Evolutionary conservation across 2,797 vertebrate species (phyloP).

Genomic region (Sebastes oblongus): DNA sequence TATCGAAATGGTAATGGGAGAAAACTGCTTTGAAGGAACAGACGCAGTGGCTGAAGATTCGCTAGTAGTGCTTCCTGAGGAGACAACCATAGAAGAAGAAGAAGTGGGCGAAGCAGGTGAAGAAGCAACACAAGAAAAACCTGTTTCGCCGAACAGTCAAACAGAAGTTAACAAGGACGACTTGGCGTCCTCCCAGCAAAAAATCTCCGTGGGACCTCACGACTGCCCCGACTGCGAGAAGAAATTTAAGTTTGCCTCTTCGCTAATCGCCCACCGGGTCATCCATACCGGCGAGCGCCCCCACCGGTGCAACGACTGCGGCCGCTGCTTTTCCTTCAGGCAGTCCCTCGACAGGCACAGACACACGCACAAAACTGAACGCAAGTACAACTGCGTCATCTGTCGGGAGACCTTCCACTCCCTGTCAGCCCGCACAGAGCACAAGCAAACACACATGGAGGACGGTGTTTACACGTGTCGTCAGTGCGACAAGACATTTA

Average conservation of each 20-base stretch:
- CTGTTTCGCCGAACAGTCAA: not conserved
- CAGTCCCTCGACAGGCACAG: slow-evolving; percentile 82
- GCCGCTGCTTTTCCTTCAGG: slow-evolving; percentile 81
- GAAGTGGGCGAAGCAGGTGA: not conserved
- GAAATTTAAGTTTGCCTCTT: slow-evolving; percentile 80
- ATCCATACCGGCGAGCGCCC: slow-evolving; percentile 82
- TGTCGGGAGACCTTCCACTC: slow-evolving; percentile 75
- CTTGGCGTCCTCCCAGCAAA: slow-evolving; percentile 22
- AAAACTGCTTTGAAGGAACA: slow-evolving; percentile 19
- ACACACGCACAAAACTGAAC: slow-evolving; percentile 69
- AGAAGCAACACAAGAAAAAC: not conserved
- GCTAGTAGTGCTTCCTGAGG: not conserved
- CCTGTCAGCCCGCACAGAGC: slow-evolving; percentile 34
- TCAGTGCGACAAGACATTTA: slow-evolving; percentile 61
- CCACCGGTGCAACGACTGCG: slow-evolving; percentile 76
- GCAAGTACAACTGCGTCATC: slow-evolving; percentile 64
- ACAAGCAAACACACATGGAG: slow-evolving; percentile 57
- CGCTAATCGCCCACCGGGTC: slow-evolving; percentile 77
- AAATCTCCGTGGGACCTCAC: slow-evolving; percentile 58
- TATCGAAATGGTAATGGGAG: slow-evolving; percentile 32
- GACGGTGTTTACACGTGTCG: slow-evolving; percentile 19
- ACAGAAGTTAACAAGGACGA: slow-evolving; percentile 36
- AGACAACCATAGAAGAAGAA: not conserved
- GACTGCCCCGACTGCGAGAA: slow-evolving; percentile 80
- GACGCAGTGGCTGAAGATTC: not conserved